These are phyloP conservation scores for Cacatua alba DNA, from an alignment of 2,113 vertebrate species.

Conservation along the genomic window DNA sequence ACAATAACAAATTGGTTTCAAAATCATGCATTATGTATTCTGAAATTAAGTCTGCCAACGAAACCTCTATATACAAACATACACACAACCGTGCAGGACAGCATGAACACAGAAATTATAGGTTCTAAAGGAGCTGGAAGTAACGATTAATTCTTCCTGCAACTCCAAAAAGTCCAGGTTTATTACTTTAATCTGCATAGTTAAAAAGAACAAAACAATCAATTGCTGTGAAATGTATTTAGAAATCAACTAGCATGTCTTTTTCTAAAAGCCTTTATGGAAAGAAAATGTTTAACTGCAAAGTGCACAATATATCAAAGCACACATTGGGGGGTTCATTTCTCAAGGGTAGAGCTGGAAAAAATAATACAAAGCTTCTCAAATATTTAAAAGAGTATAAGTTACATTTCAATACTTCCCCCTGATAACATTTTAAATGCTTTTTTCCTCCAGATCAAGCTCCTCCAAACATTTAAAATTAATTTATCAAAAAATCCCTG, in stretches of 20 bases:
- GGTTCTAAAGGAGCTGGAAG: conserved; percentile 21
- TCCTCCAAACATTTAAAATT: conserved; percentile 36
- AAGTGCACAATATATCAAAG: background rate
- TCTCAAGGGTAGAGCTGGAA: conserved; percentile 7
- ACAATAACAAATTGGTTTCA: conserved; percentile 87
- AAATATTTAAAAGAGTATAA: conserved; percentile 28
- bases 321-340: background rate
- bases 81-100: conserved; percentile 30
- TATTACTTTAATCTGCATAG: conserved; percentile 61
- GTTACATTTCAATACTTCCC: conserved; percentile 45
- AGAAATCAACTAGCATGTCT: background rate
- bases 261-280: background rate
- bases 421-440: background rate
- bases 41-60: conserved; percentile 81
- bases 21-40: conserved; percentile 86
- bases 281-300: background rate
- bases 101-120: background rate
- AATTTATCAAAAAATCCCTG: conserved; percentile 40
- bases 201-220: conserved; percentile 65
- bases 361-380: conserved; percentile 33
- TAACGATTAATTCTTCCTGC: conserved; percentile 51
- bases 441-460: background rate
- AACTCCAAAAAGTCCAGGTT: conserved; percentile 52
- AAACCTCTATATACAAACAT: conserved; percentile 75
- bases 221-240: conserved; percentile 18